These are phyloP conservation scores for Psophia crepitans DNA, from an alignment of 2,113 vertebrate genomes.

Conservation along the genomic window DNA sequence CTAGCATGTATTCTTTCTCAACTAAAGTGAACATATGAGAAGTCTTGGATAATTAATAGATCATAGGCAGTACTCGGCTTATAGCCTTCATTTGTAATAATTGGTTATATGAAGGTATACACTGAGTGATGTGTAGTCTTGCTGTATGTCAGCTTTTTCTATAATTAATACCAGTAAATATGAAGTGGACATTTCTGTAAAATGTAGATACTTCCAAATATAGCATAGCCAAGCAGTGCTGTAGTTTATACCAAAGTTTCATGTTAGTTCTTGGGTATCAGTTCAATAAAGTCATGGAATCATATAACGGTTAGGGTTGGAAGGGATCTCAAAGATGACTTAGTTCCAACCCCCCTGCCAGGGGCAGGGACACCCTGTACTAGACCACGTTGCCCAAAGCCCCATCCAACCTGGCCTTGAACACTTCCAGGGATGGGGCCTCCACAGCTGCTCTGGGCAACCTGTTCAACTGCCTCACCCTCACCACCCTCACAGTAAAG, in stretches of 20 bases:
- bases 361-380: too few species aligned
- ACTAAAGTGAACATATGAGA: not conserved
- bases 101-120: not conserved
- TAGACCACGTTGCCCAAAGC: too few species aligned
- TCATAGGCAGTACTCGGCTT: not conserved
- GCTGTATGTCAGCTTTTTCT: constrained; percentile 50
- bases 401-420: too few species aligned
- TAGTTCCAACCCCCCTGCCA: too few species aligned
- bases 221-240: constrained; percentile 50
- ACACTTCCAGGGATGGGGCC: too few species aligned
- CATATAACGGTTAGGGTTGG: too few species aligned
- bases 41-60: not conserved
- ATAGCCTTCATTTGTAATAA: not conserved
- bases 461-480: too few species aligned
- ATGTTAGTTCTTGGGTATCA: constrained; percentile 7
- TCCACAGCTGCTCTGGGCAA: too few species aligned
- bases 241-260: constrained; percentile 59
- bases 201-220: constrained; percentile 71
- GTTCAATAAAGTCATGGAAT: not conserved
- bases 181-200: constrained; percentile 62
- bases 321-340: too few species aligned
- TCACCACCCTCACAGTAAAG: too few species aligned
- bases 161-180: constrained; percentile 70
- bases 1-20: not conserved
- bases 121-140: constrained; percentile 37